Percentiles rank a stretch among this genome's conserved stretches.
Evolutionary conservation across 2,888 invertebrate genomes (phyloP).

Genomic region (Eristalis tenax): DNA sequence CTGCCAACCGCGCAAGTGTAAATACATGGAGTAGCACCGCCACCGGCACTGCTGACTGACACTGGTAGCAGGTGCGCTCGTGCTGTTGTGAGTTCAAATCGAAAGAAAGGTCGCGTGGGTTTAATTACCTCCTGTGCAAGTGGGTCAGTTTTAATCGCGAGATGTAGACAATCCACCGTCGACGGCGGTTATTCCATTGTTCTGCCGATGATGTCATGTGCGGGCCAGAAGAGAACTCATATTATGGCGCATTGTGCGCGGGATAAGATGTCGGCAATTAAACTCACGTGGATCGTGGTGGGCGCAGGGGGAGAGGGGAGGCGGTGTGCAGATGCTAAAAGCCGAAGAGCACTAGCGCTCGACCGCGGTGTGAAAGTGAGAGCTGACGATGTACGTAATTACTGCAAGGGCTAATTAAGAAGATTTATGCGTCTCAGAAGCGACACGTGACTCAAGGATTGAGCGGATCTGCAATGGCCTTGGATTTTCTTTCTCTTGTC

Average conservation of each 20-base stretch:
- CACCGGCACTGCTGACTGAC: too few species aligned
- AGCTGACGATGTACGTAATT: background rate
- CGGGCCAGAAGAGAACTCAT: constrained; percentile 35
- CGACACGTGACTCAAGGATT: background rate
- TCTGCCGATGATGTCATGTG: constrained; percentile 57
- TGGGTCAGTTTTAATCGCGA: constrained; percentile 59
- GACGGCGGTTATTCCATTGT: constrained; percentile 57
- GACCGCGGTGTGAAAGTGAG: background rate
- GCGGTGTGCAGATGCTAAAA: background rate
- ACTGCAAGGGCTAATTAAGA: background rate
- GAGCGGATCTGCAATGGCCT: background rate
- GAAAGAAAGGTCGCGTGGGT: constrained; percentile 67
- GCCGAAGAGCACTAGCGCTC: too few species aligned
- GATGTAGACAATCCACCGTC: constrained; percentile 25
- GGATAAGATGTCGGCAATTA: constrained; percentile 6
- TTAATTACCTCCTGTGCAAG: constrained; percentile 64
- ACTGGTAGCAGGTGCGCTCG: constrained; percentile 4
- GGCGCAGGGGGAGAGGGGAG: background rate
- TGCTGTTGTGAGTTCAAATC: constrained; percentile 45
- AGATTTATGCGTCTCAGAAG: background rate
- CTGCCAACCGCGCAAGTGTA: constrained; percentile 6
- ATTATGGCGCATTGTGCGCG: background rate
- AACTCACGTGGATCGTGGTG: constrained; percentile 42
- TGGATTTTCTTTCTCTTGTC: background rate
- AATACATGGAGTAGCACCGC: constrained; percentile 18